Conservation (phyloP, 2,888 invertebrate species). For the Stenotaenia linearis region DNA sequence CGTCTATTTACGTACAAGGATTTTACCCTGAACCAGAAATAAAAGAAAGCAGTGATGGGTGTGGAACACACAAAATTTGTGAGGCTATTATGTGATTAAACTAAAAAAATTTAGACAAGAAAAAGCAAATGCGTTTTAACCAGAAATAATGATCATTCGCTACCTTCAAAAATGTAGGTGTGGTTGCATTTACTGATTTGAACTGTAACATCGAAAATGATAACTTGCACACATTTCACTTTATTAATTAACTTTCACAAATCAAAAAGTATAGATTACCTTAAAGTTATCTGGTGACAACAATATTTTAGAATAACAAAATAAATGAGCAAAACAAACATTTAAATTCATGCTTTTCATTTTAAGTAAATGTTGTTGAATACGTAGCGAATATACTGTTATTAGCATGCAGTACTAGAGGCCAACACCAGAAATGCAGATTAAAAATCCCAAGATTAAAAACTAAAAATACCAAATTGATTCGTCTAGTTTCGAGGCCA, state of each 20-base stretch:
- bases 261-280: background rate
- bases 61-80: no score
- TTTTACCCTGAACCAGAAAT: background rate
- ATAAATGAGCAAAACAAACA: background rate
- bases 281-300: slow-evolving; percentile 5
- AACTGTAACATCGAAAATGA: background rate
- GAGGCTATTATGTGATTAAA: no score
- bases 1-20: no score
- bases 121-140: background rate
- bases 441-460: background rate
- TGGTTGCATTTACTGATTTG: background rate
- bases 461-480: background rate
- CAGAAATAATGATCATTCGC: background rate
- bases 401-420: background rate
- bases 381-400: no score
- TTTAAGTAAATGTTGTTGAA: background rate
- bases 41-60: background rate
- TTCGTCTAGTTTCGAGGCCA: background rate
- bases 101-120: no score
- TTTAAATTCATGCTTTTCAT: background rate
- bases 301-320: background rate
- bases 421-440: background rate
- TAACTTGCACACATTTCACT: background rate
- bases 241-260: background rate
- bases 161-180: background rate